Conservation (phyloP, 2,888 invertebrate genomes). For the Archips xylosteana region DNA sequence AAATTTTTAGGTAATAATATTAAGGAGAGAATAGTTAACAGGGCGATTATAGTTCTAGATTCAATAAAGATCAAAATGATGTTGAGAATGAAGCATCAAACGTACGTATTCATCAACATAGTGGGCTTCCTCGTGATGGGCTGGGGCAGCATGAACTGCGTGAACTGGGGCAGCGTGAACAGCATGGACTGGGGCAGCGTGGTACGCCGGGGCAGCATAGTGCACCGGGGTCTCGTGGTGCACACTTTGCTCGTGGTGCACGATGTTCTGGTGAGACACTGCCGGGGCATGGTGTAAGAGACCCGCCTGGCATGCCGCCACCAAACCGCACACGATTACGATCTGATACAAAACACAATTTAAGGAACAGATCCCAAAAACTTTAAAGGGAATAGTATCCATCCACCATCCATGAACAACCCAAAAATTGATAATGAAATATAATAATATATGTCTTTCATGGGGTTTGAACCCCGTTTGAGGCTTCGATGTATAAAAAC, state of each 20-base stretch:
- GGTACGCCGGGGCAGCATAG: conserved; percentile 61
- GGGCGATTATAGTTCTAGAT: too few species aligned
- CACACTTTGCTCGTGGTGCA: conserved; percentile 71
- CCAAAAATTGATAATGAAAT: background rate
- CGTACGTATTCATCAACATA: conserved; percentile 81
- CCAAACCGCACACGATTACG: conserved; percentile 66
- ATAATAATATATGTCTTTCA: background rate
- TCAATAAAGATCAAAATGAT: background rate
- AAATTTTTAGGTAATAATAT: too few species aligned
- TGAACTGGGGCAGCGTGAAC: conserved; percentile 45
- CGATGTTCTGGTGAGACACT: conserved; percentile 79
- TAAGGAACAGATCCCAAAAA: background rate
- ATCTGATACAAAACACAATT: conserved; percentile 56
- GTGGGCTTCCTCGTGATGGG: conserved; percentile 66
- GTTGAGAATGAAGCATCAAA: conserved; percentile 26
- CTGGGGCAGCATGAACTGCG: conserved; percentile 50
- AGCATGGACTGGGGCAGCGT: conserved; percentile 57
- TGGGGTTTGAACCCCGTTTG: background rate
- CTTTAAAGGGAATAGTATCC: background rate
- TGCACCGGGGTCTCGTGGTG: conserved; percentile 71
- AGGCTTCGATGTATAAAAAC: background rate
- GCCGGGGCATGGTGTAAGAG: conserved; percentile 77
- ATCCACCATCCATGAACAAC: too few species aligned
- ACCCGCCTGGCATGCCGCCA: conserved; percentile 75
- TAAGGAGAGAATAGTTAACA: too few species aligned